Evolutionary conservation across 2,888 invertebrate species (phyloP).

Genomic region (Pomacea canaliculata): DNA sequence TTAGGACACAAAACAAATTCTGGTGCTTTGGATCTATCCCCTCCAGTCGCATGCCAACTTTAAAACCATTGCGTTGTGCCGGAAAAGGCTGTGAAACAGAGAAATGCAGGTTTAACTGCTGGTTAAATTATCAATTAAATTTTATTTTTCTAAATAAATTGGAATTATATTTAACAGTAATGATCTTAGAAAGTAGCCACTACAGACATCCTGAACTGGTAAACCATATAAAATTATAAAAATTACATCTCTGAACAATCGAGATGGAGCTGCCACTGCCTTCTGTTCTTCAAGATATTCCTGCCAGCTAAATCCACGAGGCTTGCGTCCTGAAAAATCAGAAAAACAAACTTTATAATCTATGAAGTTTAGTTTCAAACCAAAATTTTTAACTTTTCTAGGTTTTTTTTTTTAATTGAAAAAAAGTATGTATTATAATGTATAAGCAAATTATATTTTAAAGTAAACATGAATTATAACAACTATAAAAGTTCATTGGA

Average conservation of each 20-base stretch:
- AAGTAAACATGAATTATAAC: no score
- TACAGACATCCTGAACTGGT: no score
- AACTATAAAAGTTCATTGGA: no score
- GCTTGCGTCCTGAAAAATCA: constrained; percentile 71
- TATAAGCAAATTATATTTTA: no score
- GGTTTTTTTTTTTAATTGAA: no score
- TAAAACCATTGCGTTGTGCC: constrained; percentile 75
- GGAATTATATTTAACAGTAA: no score
- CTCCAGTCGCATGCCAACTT: constrained; percentile 89
- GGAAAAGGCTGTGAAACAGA: constrained; percentile 76
- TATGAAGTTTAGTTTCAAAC: neutral
- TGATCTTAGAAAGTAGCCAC: no score
- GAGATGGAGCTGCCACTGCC: constrained; percentile 81
- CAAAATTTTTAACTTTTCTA: neutral
- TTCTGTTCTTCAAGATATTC: constrained; percentile 82
- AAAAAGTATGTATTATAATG: no score
- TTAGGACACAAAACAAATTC: constrained; percentile 88
- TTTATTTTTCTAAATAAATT: no score
- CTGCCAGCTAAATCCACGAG: constrained; percentile 81
- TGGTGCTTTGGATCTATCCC: constrained; percentile 94
- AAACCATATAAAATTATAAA: neutral
- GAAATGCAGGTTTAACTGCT: neutral
- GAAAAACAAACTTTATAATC: neutral
- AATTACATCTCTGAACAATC: constrained; percentile 73
- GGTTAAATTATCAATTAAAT: no score